Evolutionary conservation across 30 jellyfish, hydroid and myxozoan genomes (phyloP), one percentile per base, ranked within the genome.

Genomic region (Aurelia aurita): DNA sequence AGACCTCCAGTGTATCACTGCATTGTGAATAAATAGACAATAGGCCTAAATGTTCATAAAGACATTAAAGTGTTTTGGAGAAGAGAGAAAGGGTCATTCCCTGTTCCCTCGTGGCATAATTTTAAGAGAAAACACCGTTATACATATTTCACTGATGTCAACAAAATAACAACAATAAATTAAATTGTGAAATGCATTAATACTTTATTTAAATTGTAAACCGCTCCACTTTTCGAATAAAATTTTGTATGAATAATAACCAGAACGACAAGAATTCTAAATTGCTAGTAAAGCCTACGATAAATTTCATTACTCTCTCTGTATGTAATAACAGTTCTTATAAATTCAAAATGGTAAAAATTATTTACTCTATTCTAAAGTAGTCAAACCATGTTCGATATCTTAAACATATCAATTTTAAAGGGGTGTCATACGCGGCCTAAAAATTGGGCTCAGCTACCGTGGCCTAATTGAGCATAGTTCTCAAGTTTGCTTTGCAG

Each of bases 271-370:
- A 47, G 27, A 20, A 72, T 25, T 22, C 53, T 19, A 27, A n/a
- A 16, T 53, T 21, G 72, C 19, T 34, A 46, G 20, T 46, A 44
- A 9, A 53, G 21, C 72, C 72, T 72, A 72, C 70, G 59, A 72
- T 72, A 72, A 25, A 46, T 72, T 58, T 69, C 54, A 44, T 39
- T 39, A 39, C 67, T 55, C 71, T 51, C 72, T 72, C 71, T 72
- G 72, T 63, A 72, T 72, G 72, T 63, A 72, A 19, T 72, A 28
- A 46, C 20, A 72, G 39, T 16, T 72, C 59, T 55, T 72, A 72
- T 53, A 72, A 72, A 72, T 35, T 55, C 32, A 16, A 63, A 63
- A 63, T 63, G 75, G 49, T 63, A 47, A 47, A 46, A 72, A 47
- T 53, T 6, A 21, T 35, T 44, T 68, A 68, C 79, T 68, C 79